Conservation (phyloP, 2,888 invertebrate genomes). For the Athripsodes cinereus region DNA sequence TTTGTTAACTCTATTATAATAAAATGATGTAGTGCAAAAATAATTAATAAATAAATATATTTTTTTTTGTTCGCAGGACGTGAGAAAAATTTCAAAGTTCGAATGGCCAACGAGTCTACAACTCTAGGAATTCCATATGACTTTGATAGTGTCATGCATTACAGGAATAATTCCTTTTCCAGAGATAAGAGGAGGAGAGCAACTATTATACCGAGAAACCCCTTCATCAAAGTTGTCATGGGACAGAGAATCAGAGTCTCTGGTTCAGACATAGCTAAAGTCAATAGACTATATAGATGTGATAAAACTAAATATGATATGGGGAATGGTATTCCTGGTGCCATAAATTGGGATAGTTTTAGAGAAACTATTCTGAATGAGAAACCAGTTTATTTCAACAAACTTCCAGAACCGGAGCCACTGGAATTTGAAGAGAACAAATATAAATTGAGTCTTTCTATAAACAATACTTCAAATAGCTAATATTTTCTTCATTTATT, state of each 20-base stretch:
- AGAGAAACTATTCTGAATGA: constrained; percentile 24
- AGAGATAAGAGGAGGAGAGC: constrained; percentile 35
- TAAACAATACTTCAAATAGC: background rate
- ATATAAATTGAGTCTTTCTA: constrained; percentile 4
- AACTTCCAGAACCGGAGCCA: constrained; percentile 26
- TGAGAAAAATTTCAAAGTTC: constrained; percentile 30
- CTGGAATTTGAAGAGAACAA: constrained; percentile 26
- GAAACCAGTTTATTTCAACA: constrained; percentile 26
- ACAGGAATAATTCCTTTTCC: constrained; percentile 45
- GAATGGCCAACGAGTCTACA: constrained; percentile 28
- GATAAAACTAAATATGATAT: constrained; percentile 21
- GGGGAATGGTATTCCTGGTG: constrained; percentile 26
- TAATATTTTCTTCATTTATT: too few relatives aligned
- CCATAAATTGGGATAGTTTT: constrained; percentile 24
- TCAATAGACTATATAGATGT: constrained; percentile 33
- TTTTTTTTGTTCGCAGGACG: constrained; percentile 27
- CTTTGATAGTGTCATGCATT: constrained; percentile 35
- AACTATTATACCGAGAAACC: constrained; percentile 39
- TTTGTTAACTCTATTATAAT: too few relatives aligned
- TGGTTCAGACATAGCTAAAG: constrained; percentile 32
- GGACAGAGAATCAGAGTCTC: constrained; percentile 36
- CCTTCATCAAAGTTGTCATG: constrained; percentile 30
- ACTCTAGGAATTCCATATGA: constrained; percentile 31
- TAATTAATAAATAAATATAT: too few relatives aligned
- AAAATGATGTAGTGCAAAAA: too few relatives aligned